Conservation (phyloP, 2,113 vertebrate genomes). For the Physeter macrocephalus region DNA sequence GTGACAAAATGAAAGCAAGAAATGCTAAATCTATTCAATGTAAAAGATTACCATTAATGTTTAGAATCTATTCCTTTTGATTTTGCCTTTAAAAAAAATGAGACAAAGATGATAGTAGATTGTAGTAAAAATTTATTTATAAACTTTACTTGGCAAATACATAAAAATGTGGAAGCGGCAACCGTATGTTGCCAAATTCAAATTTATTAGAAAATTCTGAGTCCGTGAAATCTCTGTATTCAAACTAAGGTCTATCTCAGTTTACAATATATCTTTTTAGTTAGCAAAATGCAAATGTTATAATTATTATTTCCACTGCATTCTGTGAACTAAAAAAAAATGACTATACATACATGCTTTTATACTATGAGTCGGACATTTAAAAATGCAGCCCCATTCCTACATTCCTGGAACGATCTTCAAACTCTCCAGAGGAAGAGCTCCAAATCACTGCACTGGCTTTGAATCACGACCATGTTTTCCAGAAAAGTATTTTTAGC, state of each 20-base stretch:
- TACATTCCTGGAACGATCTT: too few relatives aligned
- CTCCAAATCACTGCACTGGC: not conserved
- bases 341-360: fast-evolving
- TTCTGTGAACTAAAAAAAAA: not conserved
- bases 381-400: not conserved
- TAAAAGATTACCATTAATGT: not conserved
- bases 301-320: fast-evolving
- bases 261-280: fast-evolving
- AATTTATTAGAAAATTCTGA: not conserved
- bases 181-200: not conserved
- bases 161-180: not conserved
- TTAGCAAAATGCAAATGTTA: too few relatives aligned
- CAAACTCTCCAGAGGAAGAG: not conserved
- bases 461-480: not conserved
- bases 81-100: not conserved
- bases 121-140: not conserved
- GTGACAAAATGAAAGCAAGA: not conserved
- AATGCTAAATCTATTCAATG: too few relatives aligned
- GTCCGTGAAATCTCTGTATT: not conserved
- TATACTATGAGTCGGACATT: not conserved
- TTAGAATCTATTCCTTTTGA: not conserved
- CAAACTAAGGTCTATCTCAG: too few relatives aligned
- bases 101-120: not conserved
- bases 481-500: not conserved
- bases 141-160: not conserved